Conservation (phyloP, 1,140 invertebrate species). For the Drosophila mauritiana region DNA sequence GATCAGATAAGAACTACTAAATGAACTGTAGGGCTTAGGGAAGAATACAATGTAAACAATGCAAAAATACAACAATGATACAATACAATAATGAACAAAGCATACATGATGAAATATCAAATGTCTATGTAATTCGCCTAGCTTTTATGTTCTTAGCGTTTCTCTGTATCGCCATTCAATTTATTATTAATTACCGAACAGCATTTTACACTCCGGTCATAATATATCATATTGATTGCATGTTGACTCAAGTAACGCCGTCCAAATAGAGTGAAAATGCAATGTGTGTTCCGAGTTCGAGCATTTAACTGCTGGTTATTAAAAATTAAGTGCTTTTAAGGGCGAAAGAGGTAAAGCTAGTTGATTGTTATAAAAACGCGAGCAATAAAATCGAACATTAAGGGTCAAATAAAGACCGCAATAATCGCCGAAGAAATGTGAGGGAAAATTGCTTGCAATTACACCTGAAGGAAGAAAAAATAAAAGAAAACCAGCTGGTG, state of each 20-base stretch:
- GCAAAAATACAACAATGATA: background rate
- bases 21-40: no score
- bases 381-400: constrained; percentile 32
- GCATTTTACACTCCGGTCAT: constrained; percentile 25
- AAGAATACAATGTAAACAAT: background rate
- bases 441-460: constrained; percentile 34
- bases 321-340: constrained; percentile 64
- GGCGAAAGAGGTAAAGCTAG: constrained; percentile 2
- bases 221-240: constrained; percentile 55
- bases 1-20: background rate
- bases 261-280: constrained; percentile 46
- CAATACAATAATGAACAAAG: no score
- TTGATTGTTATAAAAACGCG: constrained; percentile 48
- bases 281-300: constrained; percentile 13
- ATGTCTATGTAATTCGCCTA: background rate
- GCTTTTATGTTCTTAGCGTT: background rate
- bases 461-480: constrained; percentile 30
- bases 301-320: constrained; percentile 71
- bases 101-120: no score
- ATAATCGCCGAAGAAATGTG: constrained; percentile 31
- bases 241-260: constrained; percentile 62
- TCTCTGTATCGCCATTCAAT: background rate
- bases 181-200: constrained; percentile 21
- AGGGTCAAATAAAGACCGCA: constrained; percentile 40
- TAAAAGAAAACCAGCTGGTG: constrained; percentile 28